Conservation (phyloP, 2,113 vertebrate genomes). For the Chaetura pelagica region DNA sequence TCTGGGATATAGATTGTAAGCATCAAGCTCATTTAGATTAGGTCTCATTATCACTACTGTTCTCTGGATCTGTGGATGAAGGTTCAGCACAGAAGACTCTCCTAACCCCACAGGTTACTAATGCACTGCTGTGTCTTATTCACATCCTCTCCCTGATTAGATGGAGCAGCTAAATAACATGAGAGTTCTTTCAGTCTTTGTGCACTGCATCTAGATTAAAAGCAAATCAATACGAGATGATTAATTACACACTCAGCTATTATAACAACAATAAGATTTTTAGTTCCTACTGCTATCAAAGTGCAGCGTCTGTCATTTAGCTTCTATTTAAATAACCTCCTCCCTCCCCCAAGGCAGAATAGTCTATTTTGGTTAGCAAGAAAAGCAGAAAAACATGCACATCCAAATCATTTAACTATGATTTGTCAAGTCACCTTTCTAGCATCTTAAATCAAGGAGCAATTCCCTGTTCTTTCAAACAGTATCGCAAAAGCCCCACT, state of each 20-base stretch:
- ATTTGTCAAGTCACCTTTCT: neutral
- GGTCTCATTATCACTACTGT: slow-evolving; percentile 9
- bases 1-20: neutral
- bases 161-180: slow-evolving; percentile 32
- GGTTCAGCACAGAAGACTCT: neutral
- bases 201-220: slow-evolving; percentile 45
- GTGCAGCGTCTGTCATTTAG: neutral
- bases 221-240: slow-evolving; percentile 67
- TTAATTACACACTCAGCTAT: slow-evolving; percentile 58
- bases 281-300: neutral
- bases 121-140: neutral
- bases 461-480: neutral
- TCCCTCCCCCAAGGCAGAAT: neutral
- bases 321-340: slow-evolving; percentile 25
- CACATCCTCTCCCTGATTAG: slow-evolving; percentile 1
- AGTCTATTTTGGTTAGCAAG: slow-evolving; percentile 35
- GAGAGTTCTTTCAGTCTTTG: slow-evolving; percentile 34
- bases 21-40: slow-evolving; percentile 47
- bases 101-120: slow-evolving; percentile 1
- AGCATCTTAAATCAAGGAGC: neutral
- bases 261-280: slow-evolving; percentile 51
- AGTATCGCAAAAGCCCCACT: fast-evolving
- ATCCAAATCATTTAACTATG: neutral
- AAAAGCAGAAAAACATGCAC: slow-evolving; percentile 23
- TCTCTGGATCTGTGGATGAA: neutral